phyloP scores from a whole-genome alignment of 2,888 invertebrate genomes.

The Meteorus colon region DNA sequence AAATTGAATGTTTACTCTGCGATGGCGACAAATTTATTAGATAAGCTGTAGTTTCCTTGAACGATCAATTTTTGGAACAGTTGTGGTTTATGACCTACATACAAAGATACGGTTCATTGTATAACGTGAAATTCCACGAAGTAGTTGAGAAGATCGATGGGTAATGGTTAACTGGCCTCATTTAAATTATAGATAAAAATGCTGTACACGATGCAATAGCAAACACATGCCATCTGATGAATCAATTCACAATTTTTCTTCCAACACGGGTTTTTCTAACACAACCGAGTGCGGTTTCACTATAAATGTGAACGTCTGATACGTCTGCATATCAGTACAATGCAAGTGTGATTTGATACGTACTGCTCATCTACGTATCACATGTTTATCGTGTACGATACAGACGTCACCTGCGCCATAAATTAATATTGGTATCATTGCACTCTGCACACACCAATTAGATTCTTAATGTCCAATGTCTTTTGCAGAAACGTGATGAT shows the following conservation, averaged over 20 bases:
- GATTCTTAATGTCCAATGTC: too few species aligned
- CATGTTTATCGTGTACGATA: too few species aligned
- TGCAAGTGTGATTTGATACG: too few species aligned
- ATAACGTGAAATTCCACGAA: neutral
- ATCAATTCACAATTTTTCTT: constrained; percentile 25
- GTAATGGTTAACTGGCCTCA: constrained; percentile 52
- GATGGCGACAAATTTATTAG: too few species aligned
- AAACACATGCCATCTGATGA: constrained; percentile 47
- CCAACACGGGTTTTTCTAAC: neutral
- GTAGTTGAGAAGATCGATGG: constrained; percentile 36
- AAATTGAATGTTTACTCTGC: neutral
- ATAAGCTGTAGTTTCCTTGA: too few species aligned
- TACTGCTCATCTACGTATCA: too few species aligned
- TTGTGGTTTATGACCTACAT: neutral
- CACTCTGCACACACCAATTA: too few species aligned
- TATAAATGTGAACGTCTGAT: neutral
- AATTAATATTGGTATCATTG: too few species aligned
- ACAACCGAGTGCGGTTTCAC: neutral
- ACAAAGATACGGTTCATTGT: neutral
- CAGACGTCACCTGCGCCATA: too few species aligned
- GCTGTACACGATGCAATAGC: constrained; percentile 48
- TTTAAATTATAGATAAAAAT: constrained; percentile 51
- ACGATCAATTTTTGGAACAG: too few species aligned
- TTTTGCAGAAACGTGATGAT: neutral
- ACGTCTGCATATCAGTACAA: neutral